A percentile compares a stretch with the other conserved stretches of the same genome.
phyloP scores from a whole-genome alignment of 2,797 vertebrate species.

The Echeneis naucrates region DNA sequence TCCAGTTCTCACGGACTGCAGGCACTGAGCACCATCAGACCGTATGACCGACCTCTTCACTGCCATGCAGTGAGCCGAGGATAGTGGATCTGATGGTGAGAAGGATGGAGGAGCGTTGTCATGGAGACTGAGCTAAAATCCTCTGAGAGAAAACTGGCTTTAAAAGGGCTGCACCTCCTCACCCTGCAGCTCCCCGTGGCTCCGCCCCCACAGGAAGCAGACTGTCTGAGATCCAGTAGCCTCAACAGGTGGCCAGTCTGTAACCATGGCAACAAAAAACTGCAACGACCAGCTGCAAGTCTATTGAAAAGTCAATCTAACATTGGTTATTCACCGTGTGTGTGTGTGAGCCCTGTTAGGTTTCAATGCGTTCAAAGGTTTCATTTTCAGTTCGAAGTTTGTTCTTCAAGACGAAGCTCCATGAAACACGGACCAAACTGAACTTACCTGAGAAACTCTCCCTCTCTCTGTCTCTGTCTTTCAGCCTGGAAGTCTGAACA shows the following conservation, averaged over 20 bases:
- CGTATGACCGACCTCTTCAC: conserved; percentile 41
- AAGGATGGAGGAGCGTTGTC: conserved; percentile 67
- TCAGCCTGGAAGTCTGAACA: neutral
- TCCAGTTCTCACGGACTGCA: no score
- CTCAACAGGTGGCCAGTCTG: no score
- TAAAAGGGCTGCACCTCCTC: conserved; percentile 33
- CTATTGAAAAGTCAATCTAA: neutral
- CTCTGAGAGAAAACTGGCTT: conserved; percentile 50
- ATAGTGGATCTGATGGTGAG: conserved; percentile 50
- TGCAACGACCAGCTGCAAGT: no score
- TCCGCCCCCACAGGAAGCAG: neutral
- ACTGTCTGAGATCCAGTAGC: neutral
- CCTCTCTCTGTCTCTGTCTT: no score
- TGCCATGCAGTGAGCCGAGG: conserved; percentile 21
- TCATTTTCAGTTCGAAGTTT: neutral
- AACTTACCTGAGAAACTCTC: conserved; percentile 41
- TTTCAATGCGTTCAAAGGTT: no score
- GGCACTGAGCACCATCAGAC: neutral
- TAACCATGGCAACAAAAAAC: no score
- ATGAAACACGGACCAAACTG: neutral
- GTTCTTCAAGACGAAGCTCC: neutral
- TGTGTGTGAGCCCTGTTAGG: no score
- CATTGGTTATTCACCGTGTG: no score
- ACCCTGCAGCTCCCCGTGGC: no score
- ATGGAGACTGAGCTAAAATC: conserved; percentile 67